Conservation (phyloP, 2,797 vertebrate genomes). For the Sebastes matsubarae region DNA sequence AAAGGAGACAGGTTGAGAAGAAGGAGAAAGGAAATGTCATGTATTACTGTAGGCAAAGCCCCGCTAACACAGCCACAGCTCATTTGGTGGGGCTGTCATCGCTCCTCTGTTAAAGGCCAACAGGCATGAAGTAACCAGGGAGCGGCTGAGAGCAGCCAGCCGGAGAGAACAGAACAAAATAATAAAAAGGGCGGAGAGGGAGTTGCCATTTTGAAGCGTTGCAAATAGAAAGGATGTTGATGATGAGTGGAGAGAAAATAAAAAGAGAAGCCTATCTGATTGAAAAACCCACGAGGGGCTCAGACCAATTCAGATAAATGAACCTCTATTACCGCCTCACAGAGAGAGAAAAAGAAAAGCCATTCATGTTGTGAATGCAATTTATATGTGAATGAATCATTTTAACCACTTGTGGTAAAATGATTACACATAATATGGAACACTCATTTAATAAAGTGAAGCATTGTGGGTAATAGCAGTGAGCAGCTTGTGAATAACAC, state of each 20-base stretch:
- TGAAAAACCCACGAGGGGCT: conserved; percentile 18
- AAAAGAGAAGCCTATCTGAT: not conserved
- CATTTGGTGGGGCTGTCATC: conserved; percentile 60
- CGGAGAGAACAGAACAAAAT: not conserved
- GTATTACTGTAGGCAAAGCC: conserved; percentile 17
- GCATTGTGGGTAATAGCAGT: not conserved
- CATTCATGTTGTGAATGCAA: not conserved
- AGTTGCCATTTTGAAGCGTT: conserved; percentile 47
- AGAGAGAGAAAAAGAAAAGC: not conserved
- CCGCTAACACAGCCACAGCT: conserved; percentile 31
- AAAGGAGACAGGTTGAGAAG: not conserved
- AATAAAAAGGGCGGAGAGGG: conserved; percentile 7
- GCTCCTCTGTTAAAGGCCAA: conserved; percentile 62
- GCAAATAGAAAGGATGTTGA: not conserved
- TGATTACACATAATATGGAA: not conserved
- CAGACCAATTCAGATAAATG: not conserved
- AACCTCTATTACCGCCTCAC: not conserved
- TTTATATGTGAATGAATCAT: not conserved
- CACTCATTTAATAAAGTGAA: not conserved
- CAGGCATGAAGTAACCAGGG: conserved; percentile 35
- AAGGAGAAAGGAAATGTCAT: conserved; percentile 1
- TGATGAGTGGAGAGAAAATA: not conserved
- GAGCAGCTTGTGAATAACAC: not conserved
- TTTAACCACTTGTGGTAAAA: not conserved
- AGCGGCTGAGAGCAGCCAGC: conserved; percentile 43